Evolutionary conservation across 2,797 vertebrate species (phyloP), one percentile per base, ranked within the genome.

Genomic region (Eremophila alpestris): DNA sequence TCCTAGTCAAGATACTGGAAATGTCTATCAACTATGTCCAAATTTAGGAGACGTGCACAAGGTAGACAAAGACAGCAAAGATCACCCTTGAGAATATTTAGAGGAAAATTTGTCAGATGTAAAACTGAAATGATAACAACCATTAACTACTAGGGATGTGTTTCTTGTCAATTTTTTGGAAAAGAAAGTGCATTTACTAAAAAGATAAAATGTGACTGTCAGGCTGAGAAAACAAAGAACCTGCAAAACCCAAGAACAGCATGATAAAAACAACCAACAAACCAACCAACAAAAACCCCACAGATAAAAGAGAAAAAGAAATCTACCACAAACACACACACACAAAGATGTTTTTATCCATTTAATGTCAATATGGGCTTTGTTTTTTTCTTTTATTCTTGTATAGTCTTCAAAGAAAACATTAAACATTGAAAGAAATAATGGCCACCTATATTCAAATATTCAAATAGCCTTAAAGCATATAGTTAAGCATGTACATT

Each of bases 71-170:
- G 84, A 95, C 84, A 97, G 85, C 84, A 93, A 97, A 96, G 82
- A 88, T 95, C 87, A 90, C 78, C 87, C 91, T 90, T 87, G 92
- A 97, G 94, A 51, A 82, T 97, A 94, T 97, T 97, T 96, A 96
- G 81, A 97, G 92, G 87, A 95, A 97, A 96, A 97, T 95, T 88
- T 95, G 94, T 97, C 95, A 95, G 94, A 69, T 94, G 36, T 97
- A 96, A 97, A 97, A 83, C 93, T 89, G 65, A 92, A 95, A 75
- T 80, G 46, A 95, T 97, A 97, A 94, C 70, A 97, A n/a, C 67
- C 81, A 96, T 97, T 97, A 97, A 79, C 70, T 97, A 93, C 45
- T 69, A 91, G 75, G 40, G n/a, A 87, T 92, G 36, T 91, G 85
- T 58, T 97, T 64, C 82, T 93, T 97, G 96, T 96, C 95, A 97